phyloP scores from a whole-genome alignment of 2,113 vertebrate genomes.

The Scomber colias region DNA sequence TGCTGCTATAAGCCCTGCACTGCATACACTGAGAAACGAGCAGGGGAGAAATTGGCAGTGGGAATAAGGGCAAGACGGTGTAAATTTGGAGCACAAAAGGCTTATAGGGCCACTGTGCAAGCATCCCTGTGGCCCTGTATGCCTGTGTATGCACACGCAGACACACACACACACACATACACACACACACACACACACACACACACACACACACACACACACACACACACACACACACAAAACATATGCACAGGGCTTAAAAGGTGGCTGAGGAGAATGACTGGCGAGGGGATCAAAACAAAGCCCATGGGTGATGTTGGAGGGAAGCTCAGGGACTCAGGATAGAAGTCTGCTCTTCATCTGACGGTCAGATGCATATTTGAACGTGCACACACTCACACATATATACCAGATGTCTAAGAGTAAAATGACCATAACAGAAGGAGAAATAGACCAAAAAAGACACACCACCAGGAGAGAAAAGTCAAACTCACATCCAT shows the following conservation, averaged over 20 bases:
- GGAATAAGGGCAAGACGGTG: slow-evolving; percentile 76
- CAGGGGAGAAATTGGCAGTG: slow-evolving; percentile 72
- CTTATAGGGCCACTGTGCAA: slow-evolving; percentile 69
- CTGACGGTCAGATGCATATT: slow-evolving; percentile 35
- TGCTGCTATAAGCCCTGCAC: slow-evolving; percentile 60
- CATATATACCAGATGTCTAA: slow-evolving; percentile 34
- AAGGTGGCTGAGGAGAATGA: slow-evolving; percentile 64
- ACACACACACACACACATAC: slow-evolving; percentile 9
- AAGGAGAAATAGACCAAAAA: slow-evolving; percentile 39
- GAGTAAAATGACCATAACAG: slow-evolving; percentile 57
- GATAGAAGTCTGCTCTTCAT: slow-evolving; percentile 60
- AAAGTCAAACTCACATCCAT: slow-evolving; percentile 36
- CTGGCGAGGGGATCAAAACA: slow-evolving; percentile 77
- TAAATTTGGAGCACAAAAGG: slow-evolving; percentile 77
- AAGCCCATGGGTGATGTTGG: slow-evolving; percentile 77
- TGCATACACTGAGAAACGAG: slow-evolving; percentile 52
- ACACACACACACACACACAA: slow-evolving; percentile 27
- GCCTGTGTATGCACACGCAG: slow-evolving; percentile 8
- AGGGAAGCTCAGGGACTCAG: slow-evolving; percentile 69
- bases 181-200: slow-evolving; percentile 41
- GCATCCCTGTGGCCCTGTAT: slow-evolving; percentile 49
- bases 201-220: slow-evolving; percentile 13
- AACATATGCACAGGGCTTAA: slow-evolving; percentile 61
- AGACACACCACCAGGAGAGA: slow-evolving; percentile 36
- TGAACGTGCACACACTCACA: slow-evolving; percentile 29